Evolutionary conservation across 2,888 invertebrate species (phyloP).

Genomic region (Torymus aiolomorphi): DNA sequence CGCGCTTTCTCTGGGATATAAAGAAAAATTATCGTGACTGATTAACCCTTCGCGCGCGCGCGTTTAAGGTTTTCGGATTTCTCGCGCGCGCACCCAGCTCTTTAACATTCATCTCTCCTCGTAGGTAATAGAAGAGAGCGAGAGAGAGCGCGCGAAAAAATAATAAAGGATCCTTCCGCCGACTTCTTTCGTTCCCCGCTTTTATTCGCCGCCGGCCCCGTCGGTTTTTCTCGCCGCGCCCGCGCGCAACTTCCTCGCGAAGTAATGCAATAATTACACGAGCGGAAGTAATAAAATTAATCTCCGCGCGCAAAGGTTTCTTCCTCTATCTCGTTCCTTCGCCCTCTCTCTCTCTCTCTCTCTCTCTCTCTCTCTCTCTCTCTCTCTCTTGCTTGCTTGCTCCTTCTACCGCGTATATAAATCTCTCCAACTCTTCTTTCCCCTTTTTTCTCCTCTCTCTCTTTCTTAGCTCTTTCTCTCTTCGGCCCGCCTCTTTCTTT

Average conservation of each 20-base stretch:
- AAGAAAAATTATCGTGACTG: constrained; percentile 47
- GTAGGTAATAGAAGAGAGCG: constrained; percentile 4
- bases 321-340: constrained; percentile 38
- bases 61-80: constrained; percentile 26
- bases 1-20: constrained; percentile 11
- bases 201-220: background rate
- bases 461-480: constrained; percentile 4
- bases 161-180: background rate
- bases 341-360: constrained; percentile 38
- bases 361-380: too few species aligned
- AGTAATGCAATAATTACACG: constrained; percentile 74
- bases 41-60: constrained; percentile 29
- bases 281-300: constrained; percentile 75
- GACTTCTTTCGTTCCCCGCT: background rate
- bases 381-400: constrained; percentile 28
- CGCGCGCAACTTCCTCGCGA: constrained; percentile 66
- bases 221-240: background rate
- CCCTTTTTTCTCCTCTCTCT: constrained; percentile 35
- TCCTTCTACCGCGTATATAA: constrained; percentile 32
- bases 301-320: constrained; percentile 64
- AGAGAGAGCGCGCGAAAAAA: constrained; percentile 34
- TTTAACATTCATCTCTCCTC: constrained; percentile 41
- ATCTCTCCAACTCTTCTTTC: constrained; percentile 45
- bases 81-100: background rate
- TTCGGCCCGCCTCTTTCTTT: background rate